Evolutionary conservation across 2,113 vertebrate genomes (phyloP).

Genomic region (Eudyptes chrysolophus): DNA sequence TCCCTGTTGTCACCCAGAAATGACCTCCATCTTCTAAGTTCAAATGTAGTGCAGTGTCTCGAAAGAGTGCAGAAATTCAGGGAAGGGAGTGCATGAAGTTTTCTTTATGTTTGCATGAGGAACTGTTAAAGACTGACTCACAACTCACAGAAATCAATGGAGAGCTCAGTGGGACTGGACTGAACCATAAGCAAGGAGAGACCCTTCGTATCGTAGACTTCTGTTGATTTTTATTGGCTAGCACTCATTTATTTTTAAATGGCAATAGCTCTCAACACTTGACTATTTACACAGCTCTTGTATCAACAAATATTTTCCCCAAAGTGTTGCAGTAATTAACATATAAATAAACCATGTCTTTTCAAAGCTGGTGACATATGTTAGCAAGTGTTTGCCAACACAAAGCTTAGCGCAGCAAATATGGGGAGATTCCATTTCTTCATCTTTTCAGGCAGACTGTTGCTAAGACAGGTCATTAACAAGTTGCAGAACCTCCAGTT

Average conservation of each 20-base stretch:
- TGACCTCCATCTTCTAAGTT: neutral
- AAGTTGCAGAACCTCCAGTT: neutral
- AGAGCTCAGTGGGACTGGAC: neutral
- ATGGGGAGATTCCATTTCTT: neutral
- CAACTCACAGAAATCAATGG: neutral
- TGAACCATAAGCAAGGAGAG: neutral
- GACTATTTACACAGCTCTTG: slow-evolving; percentile 38
- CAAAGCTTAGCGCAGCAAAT: neutral
- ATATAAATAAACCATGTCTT: slow-evolving; percentile 52
- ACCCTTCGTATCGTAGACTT: neutral
- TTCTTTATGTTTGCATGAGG: neutral
- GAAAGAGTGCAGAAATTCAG: neutral
- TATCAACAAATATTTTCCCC: slow-evolving; percentile 52
- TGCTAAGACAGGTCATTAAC: slow-evolving; percentile 20
- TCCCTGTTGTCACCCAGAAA: neutral
- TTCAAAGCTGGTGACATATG: slow-evolving; percentile 56
- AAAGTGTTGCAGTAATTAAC: slow-evolving; percentile 55
- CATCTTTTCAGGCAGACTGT: neutral
- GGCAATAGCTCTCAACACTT: slow-evolving; percentile 8
- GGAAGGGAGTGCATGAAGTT: neutral
- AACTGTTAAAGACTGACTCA: neutral
- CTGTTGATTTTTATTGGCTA: neutral
- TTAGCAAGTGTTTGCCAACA: slow-evolving; percentile 53
- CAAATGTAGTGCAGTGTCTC: neutral
- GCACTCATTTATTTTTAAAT: neutral